Conservation (phyloP, 2,113 vertebrate species). For the Riparia riparia region DNA sequence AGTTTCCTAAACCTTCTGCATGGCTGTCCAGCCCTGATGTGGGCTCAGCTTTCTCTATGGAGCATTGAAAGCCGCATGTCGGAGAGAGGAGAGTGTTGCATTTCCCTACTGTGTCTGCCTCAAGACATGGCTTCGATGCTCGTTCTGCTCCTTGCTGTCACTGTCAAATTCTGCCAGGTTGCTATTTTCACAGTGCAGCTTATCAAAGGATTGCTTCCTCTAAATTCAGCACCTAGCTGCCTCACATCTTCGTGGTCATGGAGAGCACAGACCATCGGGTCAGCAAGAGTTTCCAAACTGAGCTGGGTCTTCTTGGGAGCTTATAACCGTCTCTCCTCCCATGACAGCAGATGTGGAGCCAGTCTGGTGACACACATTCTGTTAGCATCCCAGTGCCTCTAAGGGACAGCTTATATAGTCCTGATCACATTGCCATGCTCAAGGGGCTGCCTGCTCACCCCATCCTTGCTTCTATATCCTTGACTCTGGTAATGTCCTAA, state of each 20-base stretch:
- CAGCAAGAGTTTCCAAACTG: neutral
- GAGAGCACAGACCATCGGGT: neutral
- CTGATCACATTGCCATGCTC: accelerated
- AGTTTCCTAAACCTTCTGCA: neutral
- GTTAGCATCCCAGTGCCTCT: neutral
- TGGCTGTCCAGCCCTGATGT: neutral
- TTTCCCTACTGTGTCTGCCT: neutral
- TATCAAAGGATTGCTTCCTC: neutral
- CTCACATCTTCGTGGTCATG: neutral
- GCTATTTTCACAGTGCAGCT: neutral
- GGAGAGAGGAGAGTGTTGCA: neutral
- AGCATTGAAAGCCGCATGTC: neutral
- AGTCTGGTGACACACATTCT: neutral
- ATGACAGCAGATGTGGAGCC: neutral
- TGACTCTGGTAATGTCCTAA: neutral
- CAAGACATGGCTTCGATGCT: neutral
- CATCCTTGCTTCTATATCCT: neutral
- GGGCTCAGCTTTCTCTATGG: neutral
- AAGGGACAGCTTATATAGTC: neutral
- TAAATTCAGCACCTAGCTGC: neutral
- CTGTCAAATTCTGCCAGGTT: neutral
- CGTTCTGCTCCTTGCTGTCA: neutral
- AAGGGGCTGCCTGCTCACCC: neutral
- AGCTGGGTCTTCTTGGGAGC: neutral
- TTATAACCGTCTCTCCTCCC: neutral